These are phyloP conservation scores for Zaprionus vittiger DNA, from an alignment of 1,140 invertebrate species.

Conservation along the genomic window DNA sequence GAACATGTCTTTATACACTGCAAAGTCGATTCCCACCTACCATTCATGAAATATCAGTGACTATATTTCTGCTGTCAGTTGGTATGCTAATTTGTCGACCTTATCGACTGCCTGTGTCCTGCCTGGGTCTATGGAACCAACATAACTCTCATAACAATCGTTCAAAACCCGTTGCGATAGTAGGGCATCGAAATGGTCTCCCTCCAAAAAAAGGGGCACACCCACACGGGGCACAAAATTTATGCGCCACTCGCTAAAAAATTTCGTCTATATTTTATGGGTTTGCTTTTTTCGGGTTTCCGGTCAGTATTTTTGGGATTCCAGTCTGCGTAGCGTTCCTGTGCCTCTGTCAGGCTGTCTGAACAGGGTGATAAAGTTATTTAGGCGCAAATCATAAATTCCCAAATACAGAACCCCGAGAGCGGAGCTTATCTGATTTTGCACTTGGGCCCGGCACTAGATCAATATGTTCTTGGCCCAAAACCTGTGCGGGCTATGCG, in stretches of 20 bases:
- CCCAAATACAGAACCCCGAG: constrained; percentile 56
- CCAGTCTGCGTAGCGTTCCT: constrained; percentile 25
- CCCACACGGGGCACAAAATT: constrained; percentile 42
- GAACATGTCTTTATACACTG: neutral
- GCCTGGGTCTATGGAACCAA: neutral
- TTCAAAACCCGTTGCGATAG: neutral
- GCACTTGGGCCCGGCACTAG: constrained; percentile 76
- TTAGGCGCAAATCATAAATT: constrained; percentile 83
- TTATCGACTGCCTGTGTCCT: neutral
- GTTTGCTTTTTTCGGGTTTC: constrained; percentile 47
- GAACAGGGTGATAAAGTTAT: constrained; percentile 76
- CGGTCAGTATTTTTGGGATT: constrained; percentile 29
- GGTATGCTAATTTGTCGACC: neutral
- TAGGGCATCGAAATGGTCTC: constrained; percentile 13
- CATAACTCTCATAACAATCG: neutral
- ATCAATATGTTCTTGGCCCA: constrained; percentile 65
- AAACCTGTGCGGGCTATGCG: constrained; percentile 55
- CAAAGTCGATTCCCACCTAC: neutral
- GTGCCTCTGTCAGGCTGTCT: constrained; percentile 22
- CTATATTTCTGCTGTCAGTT: neutral
- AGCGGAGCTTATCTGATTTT: constrained; percentile 78
- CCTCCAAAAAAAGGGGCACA: constrained; percentile 14
- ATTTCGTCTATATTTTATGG: constrained; percentile 59
- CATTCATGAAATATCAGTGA: neutral
- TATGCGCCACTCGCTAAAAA: constrained; percentile 42